Percentiles rank a stretch among this genome's conserved stretches.
These are phyloP conservation scores for Siniperca scherzeri DNA, from an alignment of 2,797 vertebrate genomes.

Conservation along the genomic window DNA sequence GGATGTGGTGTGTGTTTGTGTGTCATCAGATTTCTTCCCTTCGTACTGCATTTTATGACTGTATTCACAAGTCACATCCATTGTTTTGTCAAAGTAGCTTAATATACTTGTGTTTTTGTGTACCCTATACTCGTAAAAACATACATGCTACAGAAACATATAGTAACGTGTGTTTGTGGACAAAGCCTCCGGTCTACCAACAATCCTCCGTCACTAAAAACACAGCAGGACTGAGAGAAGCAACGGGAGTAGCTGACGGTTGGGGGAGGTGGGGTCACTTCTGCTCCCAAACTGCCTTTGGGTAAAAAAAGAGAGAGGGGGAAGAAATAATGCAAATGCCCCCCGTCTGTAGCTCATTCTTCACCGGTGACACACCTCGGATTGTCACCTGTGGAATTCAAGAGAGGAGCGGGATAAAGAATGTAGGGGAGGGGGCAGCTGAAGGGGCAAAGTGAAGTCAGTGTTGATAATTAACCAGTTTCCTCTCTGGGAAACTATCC, in stretches of 20 bases:
- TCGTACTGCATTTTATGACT: neutral
- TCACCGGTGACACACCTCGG: slow-evolving; percentile 56
- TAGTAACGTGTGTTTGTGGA: neutral
- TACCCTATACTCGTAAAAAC: too few relatives aligned
- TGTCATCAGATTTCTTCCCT: neutral
- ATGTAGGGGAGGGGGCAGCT: slow-evolving; percentile 20
- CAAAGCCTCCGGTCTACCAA: slow-evolving; percentile 24
- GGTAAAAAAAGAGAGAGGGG: slow-evolving; percentile 13
- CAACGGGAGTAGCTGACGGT: slow-evolving; percentile 10
- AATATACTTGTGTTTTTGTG: neutral
- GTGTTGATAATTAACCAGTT: slow-evolving; percentile 66
- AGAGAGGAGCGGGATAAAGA: slow-evolving; percentile 29
- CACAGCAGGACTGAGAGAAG: slow-evolving; percentile 23
- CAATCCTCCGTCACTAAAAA: slow-evolving; percentile 33
- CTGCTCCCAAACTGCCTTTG: slow-evolving; percentile 18
- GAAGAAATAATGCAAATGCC: slow-evolving; percentile 41
- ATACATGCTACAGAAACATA: too few relatives aligned
- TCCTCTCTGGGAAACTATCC: slow-evolving; percentile 44
- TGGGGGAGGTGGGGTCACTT: slow-evolving; percentile 7
- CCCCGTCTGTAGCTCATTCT: slow-evolving; percentile 55
- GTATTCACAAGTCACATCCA: neutral
- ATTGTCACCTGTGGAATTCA: slow-evolving; percentile 67
- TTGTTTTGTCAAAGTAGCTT: neutral
- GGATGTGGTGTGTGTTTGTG: neutral
- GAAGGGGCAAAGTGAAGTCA: slow-evolving; percentile 22